Evolutionary conservation across 2,113 vertebrate species (phyloP).

Genomic region (Smithornis capensis): DNA sequence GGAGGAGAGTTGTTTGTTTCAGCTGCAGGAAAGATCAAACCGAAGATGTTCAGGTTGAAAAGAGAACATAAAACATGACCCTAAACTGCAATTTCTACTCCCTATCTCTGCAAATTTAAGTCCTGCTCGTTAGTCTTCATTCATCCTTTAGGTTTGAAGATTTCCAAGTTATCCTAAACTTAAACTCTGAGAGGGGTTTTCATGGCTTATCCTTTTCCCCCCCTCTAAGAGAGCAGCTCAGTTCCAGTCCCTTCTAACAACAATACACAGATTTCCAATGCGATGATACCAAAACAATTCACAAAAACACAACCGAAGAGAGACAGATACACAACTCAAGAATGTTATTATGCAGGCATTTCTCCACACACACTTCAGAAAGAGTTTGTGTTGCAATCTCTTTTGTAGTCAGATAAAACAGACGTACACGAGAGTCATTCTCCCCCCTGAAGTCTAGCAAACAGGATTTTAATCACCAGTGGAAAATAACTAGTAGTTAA

Average conservation of each 20-base stretch:
- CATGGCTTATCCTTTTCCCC: not conserved
- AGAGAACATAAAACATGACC: slow-evolving; percentile 50
- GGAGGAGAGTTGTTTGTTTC: slow-evolving; percentile 60
- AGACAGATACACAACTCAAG: not conserved
- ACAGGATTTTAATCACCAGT: slow-evolving; percentile 55
- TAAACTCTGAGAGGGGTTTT: not conserved
- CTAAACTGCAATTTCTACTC: slow-evolving; percentile 41
- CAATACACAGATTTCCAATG: not conserved
- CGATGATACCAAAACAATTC: not conserved
- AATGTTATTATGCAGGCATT: not conserved
- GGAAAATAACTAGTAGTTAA: slow-evolving; percentile 63
- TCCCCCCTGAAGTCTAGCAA: not conserved
- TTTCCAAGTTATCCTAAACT: slow-evolving; percentile 2
- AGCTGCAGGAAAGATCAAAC: slow-evolving; percentile 58
- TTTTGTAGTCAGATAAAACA: slow-evolving; percentile 8
- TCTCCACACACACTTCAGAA: not conserved
- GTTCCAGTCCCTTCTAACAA: not conserved
- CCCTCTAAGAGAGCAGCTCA: not conserved
- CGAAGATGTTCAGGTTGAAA: slow-evolving; percentile 36
- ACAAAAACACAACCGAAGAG: not conserved
- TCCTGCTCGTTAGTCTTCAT: not conserved
- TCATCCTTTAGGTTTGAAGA: slow-evolving; percentile 12
- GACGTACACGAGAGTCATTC: not conserved
- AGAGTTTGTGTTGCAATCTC: not conserved
- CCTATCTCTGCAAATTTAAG: slow-evolving; percentile 2